Percentiles rank a stretch among this genome's conserved stretches.
Conservation (phyloP, 2,888 invertebrate genomes). For the Scaptomyza polygonia region DNA sequence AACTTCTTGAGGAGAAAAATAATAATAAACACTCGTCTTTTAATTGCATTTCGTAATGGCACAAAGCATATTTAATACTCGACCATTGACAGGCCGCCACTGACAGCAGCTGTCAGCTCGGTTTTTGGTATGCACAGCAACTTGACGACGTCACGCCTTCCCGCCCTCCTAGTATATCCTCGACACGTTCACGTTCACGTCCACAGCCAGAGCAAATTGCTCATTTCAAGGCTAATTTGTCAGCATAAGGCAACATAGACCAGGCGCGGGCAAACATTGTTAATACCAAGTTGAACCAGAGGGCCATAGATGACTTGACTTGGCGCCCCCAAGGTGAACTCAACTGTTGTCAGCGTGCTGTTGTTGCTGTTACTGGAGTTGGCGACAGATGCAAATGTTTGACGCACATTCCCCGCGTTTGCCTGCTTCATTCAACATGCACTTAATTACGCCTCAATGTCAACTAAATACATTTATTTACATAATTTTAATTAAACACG, state of each 20-base stretch:
- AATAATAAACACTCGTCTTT: constrained; percentile 56
- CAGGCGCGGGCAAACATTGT: constrained; percentile 31
- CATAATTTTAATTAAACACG: constrained; percentile 81
- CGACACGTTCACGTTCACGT: constrained; percentile 38
- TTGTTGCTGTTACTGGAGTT: neutral
- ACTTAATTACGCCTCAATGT: constrained; percentile 69
- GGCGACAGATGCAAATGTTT: constrained; percentile 64
- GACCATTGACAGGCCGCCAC: constrained; percentile 66
- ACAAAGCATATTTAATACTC: constrained; percentile 73
- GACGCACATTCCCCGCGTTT: constrained; percentile 30
- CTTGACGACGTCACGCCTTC: constrained; percentile 25
- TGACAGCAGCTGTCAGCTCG: constrained; percentile 77
- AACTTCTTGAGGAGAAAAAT: constrained; percentile 3
- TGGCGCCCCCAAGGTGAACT: constrained; percentile 34
- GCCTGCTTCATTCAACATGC: constrained; percentile 42
- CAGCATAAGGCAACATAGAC: constrained; percentile 56
- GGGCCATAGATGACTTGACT: constrained; percentile 1
- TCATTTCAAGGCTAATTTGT: constrained; percentile 82
- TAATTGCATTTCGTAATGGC: constrained; percentile 76
- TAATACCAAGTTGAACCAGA: constrained; percentile 27
- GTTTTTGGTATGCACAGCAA: constrained; percentile 66
- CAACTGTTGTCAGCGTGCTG: constrained; percentile 30
- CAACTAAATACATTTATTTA: constrained; percentile 78
- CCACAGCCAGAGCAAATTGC: constrained; percentile 72
- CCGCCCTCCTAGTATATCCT: neutral